Percentiles rank a stretch among this genome's conserved stretches.
Evolutionary conservation across 2,797 vertebrate genomes (phyloP).

Genomic region (Zenarchopterus dispar): DNA sequence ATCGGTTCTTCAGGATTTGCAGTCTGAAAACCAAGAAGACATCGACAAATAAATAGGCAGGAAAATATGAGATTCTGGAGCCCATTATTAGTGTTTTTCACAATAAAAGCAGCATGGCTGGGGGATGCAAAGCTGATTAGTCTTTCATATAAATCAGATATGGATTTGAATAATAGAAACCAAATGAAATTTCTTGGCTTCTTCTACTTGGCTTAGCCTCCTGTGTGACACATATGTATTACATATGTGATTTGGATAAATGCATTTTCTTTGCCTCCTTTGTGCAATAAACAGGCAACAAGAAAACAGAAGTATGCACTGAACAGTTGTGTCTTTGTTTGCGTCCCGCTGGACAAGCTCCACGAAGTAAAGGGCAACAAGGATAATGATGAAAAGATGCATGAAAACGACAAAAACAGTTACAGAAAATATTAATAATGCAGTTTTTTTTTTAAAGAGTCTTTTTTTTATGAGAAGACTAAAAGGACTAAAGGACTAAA

Average conservation of each 20-base stretch:
- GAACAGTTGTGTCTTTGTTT: no score
- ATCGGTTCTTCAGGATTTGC: no score
- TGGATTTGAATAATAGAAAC: slow-evolving; percentile 52
- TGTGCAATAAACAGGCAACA: slow-evolving; percentile 2
- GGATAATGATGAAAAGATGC: no score
- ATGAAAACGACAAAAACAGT: no score
- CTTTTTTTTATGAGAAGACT: no score
- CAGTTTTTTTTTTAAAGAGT: no score
- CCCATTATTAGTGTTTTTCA: neutral
- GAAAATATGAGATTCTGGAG: neutral
- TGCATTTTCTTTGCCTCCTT: slow-evolving; percentile 7
- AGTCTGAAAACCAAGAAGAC: no score
- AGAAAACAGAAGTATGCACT: no score
- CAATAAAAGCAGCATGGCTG: slow-evolving; percentile 8
- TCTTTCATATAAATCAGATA: slow-evolving; percentile 34
- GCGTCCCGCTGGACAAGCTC: no score
- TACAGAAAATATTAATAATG: no score
- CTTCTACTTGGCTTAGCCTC: neutral
- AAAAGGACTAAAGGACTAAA: no score
- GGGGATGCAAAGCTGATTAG: slow-evolving; percentile 17
- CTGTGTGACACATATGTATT: slow-evolving; percentile 30
- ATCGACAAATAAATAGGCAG: neutral
- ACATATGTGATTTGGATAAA: slow-evolving; percentile 2
- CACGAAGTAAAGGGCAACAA: no score
- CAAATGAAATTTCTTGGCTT: slow-evolving; percentile 59